These are phyloP conservation scores for Eulemur mongoz DNA, from an alignment of 2,797 vertebrate species.

Conservation along the genomic window DNA sequence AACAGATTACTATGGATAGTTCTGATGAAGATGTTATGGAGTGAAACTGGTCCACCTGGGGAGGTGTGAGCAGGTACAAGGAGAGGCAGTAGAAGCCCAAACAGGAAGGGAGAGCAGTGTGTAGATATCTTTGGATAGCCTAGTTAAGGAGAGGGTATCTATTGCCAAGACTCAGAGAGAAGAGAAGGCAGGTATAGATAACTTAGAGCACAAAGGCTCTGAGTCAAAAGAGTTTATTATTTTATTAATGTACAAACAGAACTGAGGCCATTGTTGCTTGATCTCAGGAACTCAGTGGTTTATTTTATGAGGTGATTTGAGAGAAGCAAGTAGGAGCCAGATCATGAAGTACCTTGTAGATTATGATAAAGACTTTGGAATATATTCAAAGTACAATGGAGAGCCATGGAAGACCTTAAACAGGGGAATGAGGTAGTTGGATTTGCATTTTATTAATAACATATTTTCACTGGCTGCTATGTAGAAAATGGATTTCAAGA, in stretches of 20 bases:
- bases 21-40: not conserved
- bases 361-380: not conserved
- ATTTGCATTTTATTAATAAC: not conserved
- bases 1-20: not conserved
- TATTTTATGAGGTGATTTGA: not conserved
- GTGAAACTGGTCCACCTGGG: not conserved
- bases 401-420: not conserved
- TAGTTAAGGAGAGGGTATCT: not conserved
- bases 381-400: not conserved
- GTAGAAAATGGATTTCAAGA: slow-evolving; percentile 3
- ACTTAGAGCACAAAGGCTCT: not conserved
- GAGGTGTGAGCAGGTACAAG: not conserved
- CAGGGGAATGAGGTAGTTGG: not conserved
- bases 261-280: not conserved
- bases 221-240: not conserved
- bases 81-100: not conserved
- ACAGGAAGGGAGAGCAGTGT: not conserved
- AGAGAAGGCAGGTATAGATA: not conserved
- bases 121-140: not conserved
- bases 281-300: not conserved
- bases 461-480: not conserved
- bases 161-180: not conserved
- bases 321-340: not conserved
- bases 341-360: not conserved
- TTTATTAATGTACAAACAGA: not conserved